phyloP scores from a whole-genome alignment of 2,888 invertebrate genomes.

The Barypeithes pellucidus region DNA sequence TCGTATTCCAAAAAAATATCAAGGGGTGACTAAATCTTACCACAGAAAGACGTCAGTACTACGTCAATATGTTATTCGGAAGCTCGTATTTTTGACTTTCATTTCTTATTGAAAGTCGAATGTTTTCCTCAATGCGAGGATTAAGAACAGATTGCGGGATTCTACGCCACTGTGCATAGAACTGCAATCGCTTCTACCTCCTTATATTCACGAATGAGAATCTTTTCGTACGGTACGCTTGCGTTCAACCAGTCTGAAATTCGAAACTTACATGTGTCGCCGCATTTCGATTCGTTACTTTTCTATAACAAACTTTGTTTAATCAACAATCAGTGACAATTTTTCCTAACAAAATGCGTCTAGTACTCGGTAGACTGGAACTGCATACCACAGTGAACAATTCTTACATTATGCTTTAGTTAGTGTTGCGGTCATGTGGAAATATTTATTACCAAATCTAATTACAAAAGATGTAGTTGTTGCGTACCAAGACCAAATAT shows the following conservation, averaged over 20 bases:
- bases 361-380: slow-evolving; percentile 36
- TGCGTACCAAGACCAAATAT: slow-evolving; percentile 17
- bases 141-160: background rate
- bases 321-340: slow-evolving; percentile 32
- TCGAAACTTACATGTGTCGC: slow-evolving; percentile 57
- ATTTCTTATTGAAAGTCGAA: background rate
- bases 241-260: slow-evolving; percentile 43
- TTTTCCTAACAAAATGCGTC: slow-evolving; percentile 32
- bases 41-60: background rate
- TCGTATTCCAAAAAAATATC: background rate
- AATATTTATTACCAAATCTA: slow-evolving; percentile 30
- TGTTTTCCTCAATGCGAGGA: background rate
- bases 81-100: background rate
- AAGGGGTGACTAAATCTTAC: background rate
- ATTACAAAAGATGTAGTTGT: slow-evolving; percentile 45
- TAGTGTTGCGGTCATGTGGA: slow-evolving; percentile 27
- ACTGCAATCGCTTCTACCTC: slow-evolving; percentile 51
- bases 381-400: slow-evolving; percentile 34
- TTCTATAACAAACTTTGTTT: slow-evolving; percentile 34
- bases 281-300: slow-evolving; percentile 35
- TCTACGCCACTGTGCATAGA: slow-evolving; percentile 29
- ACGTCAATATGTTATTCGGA: background rate
- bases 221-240: slow-evolving; percentile 43
- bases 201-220: slow-evolving; percentile 58
- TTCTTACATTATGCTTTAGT: slow-evolving; percentile 25